A percentile compares a stretch with the other conserved stretches of the same genome.
phyloP scores from a whole-genome alignment of 1,140 invertebrate genomes.

The Ceratitis capitata region DNA sequence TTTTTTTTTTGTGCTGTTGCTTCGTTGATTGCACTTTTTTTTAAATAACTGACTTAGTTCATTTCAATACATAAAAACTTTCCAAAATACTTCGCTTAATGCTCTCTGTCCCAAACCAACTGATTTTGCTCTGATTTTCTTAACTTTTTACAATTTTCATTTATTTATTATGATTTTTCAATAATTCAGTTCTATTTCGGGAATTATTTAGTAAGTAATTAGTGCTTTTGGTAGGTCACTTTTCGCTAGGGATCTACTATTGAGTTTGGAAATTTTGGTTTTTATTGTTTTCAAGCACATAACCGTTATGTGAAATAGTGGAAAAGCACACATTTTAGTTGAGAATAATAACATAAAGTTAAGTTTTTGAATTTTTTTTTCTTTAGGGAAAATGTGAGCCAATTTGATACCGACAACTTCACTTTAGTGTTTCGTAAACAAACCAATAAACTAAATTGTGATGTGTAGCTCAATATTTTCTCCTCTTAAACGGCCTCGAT shows the following conservation, averaged over 20 bases:
- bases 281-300: background rate
- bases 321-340: background rate
- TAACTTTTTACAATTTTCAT: background rate
- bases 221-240: conserved; percentile 8
- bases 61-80: background rate
- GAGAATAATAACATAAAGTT: too few relatives aligned
- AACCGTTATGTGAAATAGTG: background rate
- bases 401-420: too few relatives aligned
- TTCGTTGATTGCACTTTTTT: too few relatives aligned
- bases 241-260: background rate
- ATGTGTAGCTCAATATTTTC: too few relatives aligned
- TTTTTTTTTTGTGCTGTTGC: too few relatives aligned
- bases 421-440: too few relatives aligned
- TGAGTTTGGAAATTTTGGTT: conserved; percentile 18
- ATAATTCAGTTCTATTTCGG: background rate
- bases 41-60: background rate
- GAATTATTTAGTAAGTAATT: conserved; percentile 34
- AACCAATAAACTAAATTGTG: too few relatives aligned
- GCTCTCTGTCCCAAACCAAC: too few relatives aligned
- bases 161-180: background rate
- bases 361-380: background rate
- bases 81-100: too few relatives aligned
- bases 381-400: too few relatives aligned
- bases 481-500: too few relatives aligned
- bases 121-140: background rate